A percentile compares a stretch with the other conserved stretches of the same genome.
phyloP scores from a whole-genome alignment of 1,140 invertebrate species.

The Anthonomus grandis region DNA sequence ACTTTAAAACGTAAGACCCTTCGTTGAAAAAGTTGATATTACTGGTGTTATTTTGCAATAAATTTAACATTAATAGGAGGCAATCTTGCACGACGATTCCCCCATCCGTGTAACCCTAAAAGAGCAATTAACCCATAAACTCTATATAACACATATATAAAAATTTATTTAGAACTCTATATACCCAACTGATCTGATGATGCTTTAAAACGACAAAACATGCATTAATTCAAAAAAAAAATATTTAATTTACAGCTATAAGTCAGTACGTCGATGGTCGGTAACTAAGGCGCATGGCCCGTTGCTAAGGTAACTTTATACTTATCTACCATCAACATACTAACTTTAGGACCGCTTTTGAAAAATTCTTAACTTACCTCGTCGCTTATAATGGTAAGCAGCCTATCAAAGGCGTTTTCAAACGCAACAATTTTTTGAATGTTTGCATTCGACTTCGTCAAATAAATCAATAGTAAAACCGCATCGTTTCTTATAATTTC shows the following conservation, averaged over 20 bases:
- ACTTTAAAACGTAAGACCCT: constrained; percentile 87
- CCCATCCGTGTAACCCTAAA: constrained; percentile 81
- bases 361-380: constrained; percentile 62
- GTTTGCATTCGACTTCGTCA: constrained; percentile 95
- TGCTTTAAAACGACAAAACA: too few species aligned
- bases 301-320: too few species aligned
- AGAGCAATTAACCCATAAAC: not conserved
- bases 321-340: too few species aligned
- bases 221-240: too few species aligned
- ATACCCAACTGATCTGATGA: too few species aligned
- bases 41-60: constrained; percentile 92
- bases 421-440: constrained; percentile 99
- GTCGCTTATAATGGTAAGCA: constrained; percentile 89
- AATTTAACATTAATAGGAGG: constrained; percentile 89
- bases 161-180: too few species aligned
- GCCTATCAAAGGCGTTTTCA: constrained; percentile 95
- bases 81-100: constrained; percentile 99
- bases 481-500: constrained; percentile 98
- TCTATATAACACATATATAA: too few species aligned
- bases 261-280: too few species aligned
- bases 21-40: constrained; percentile 99
- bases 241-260: too few species aligned
- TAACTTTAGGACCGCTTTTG: too few species aligned
- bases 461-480: constrained; percentile 84
- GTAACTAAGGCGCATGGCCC: too few species aligned